phyloP scores from a whole-genome alignment of 1,140 invertebrate genomes.

The Phenacoccus solenopsis region DNA sequence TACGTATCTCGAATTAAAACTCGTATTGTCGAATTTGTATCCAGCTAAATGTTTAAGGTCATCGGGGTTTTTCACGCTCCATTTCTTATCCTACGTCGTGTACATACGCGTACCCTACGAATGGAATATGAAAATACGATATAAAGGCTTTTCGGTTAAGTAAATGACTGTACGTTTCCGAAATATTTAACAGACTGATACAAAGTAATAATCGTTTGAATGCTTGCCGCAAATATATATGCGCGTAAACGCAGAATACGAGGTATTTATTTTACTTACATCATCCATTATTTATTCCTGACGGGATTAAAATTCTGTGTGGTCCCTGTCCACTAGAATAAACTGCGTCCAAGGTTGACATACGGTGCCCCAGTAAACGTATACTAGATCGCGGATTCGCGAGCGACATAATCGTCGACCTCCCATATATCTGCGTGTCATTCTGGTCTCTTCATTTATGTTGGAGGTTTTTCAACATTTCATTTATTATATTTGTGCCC shows the following conservation, averaged over 20 bases:
- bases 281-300: constrained; percentile 5
- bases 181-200: too few species aligned
- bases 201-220: too few species aligned
- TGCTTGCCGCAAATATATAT: too few species aligned
- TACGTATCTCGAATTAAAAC: not conserved
- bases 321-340: constrained; percentile 3
- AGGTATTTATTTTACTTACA: not conserved
- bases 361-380: constrained; percentile 10
- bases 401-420: constrained; percentile 13
- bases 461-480: too few species aligned
- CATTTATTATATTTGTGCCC: too few species aligned
- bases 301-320: constrained; percentile 11
- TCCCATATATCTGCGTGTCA: constrained; percentile 12
- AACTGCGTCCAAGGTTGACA: constrained; percentile 7
- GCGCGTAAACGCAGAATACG: too few species aligned
- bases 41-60: not conserved
- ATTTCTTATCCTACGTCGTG: too few species aligned
- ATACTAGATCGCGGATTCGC: not conserved
- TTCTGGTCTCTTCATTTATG: not conserved
- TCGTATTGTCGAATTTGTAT: not conserved
- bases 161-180: too few species aligned
- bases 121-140: too few species aligned
- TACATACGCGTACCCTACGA: too few species aligned
- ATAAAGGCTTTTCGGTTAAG: too few species aligned
- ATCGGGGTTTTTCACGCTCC: too few species aligned